Base-by-base conservation (phyloP, 2,888 invertebrate genomes). In the Crematogaster levior region DNA sequence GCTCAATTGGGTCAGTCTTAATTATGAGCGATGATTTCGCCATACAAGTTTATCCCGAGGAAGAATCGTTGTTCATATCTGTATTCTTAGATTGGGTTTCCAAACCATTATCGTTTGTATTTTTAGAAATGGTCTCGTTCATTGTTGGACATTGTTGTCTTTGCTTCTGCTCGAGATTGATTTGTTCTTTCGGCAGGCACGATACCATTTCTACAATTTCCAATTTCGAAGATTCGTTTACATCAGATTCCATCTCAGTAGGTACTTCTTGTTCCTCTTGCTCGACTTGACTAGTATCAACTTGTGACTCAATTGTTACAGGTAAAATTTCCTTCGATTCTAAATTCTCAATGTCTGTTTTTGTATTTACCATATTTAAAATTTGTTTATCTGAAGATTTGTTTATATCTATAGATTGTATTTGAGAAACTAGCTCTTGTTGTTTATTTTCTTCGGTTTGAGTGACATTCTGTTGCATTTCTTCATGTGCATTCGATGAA, bases 1-100 rank as follows among this genome's bases (percentile, higher is more conserved):
- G 73, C 15, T 48, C 43, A 58, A 9, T 1, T 37, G 30, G 5
- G 18, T 79, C 77, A 79, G 77, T 68, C 68, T 68, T 79, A 30
- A n/a, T 43, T 56, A 43, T 6, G 12, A 12, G 4, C 18, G 30
- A 43, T 3, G 43, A 24, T 46, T 75, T n/a, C 18, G 24, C 7
- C 10, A 5, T 34, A 43, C 12, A 43, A 18, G 12, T 43, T 6
- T 24, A 77, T 66, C 9, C 56, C 6, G 24, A 43, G 5, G 37
- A 75, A 56, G 21, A 56, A 37, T 65, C n/a, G 18, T 74, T 43
- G 51, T 27, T 51, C n/a, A 21, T 24, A 34, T 21, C 24, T 75
- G 48, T 18, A 9, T 12, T 79, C 1, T 53, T n/a, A n/a, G 40
- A 53, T 27, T 27, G 27, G 5, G 3, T 40, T 27, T 65, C 15